These are phyloP conservation scores for Hirundichthys speculiger DNA, from an alignment of 2,113 vertebrate genomes.

Conservation along the genomic window DNA sequence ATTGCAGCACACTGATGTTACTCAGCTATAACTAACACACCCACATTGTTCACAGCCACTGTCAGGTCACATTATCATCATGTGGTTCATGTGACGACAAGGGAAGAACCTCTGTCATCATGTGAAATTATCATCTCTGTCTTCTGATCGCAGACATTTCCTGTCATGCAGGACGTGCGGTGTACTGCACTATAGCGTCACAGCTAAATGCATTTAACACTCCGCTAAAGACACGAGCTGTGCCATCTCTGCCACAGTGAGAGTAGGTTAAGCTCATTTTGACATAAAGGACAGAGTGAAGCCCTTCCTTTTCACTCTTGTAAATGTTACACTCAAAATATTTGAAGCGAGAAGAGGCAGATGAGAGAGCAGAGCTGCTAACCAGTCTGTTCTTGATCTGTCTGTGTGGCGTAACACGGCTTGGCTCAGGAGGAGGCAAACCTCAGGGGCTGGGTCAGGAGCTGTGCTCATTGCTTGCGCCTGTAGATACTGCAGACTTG, in stretches of 20 bases:
- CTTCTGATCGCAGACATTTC: slow-evolving; percentile 33
- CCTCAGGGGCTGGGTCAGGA: slow-evolving; percentile 42
- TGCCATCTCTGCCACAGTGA: slow-evolving; percentile 27
- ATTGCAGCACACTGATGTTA: not conserved
- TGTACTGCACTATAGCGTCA: slow-evolving; percentile 9
- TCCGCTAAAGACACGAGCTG: slow-evolving; percentile 15
- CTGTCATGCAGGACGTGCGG: slow-evolving; percentile 1
- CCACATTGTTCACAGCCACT: slow-evolving; percentile 2
- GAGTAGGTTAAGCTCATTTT: slow-evolving; percentile 52
- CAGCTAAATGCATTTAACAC: slow-evolving; percentile 4
- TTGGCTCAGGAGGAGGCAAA: slow-evolving; percentile 48
- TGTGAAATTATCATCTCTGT: slow-evolving; percentile 43
- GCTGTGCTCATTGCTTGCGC: slow-evolving; percentile 50
- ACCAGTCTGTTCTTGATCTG: slow-evolving; percentile 23
- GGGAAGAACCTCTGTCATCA: slow-evolving; percentile 38
- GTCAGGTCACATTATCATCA: slow-evolving; percentile 41
- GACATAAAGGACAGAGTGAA: slow-evolving; percentile 16
- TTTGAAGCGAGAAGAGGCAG: slow-evolving; percentile 4
- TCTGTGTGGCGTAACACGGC: slow-evolving; percentile 37
- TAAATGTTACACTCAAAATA: slow-evolving; percentile 40
- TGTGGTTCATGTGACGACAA: slow-evolving; percentile 16
- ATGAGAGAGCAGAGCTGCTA: slow-evolving; percentile 4
- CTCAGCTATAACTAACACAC: not conserved
- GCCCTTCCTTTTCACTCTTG: not conserved
- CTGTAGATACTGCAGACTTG: slow-evolving; percentile 39